phyloP scores from a whole-genome alignment of 2,888 invertebrate species.

The Eremobia ochroleuca region DNA sequence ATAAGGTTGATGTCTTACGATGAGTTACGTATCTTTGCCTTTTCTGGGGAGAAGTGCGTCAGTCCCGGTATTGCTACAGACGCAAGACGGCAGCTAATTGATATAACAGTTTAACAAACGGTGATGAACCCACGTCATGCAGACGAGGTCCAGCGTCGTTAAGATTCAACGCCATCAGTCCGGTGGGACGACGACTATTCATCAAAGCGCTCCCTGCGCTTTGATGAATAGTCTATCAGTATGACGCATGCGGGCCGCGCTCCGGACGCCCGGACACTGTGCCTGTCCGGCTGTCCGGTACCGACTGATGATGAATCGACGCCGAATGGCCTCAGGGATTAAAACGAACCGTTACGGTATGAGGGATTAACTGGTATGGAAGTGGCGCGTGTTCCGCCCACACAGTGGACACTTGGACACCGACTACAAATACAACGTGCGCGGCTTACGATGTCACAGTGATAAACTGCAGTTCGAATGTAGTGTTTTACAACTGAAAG shows the following conservation, averaged over 20 bases:
- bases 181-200: too few species aligned
- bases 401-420: neutral
- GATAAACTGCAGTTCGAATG: neutral
- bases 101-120: constrained; percentile 2
- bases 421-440: neutral
- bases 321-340: constrained; percentile 12
- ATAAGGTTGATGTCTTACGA: neutral
- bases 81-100: neutral
- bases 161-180: constrained; percentile 29
- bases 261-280: neutral
- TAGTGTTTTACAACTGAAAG: neutral
- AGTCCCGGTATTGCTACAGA: neutral
- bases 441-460: neutral
- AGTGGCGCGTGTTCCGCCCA: neutral
- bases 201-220: too few species aligned
- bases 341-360: constrained; percentile 12
- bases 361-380: constrained; percentile 15
- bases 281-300: constrained; percentile 11
- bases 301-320: constrained; percentile 37
- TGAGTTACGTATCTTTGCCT: neutral
- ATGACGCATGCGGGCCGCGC: constrained; percentile 13
- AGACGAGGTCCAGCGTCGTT: constrained; percentile 6
- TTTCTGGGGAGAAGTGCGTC: neutral
- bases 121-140: neutral
- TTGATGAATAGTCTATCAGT: constrained; percentile 32